These are phyloP conservation scores for Phasianus colchicus DNA, from an alignment of 2,113 vertebrate genomes.

Conservation along the genomic window DNA sequence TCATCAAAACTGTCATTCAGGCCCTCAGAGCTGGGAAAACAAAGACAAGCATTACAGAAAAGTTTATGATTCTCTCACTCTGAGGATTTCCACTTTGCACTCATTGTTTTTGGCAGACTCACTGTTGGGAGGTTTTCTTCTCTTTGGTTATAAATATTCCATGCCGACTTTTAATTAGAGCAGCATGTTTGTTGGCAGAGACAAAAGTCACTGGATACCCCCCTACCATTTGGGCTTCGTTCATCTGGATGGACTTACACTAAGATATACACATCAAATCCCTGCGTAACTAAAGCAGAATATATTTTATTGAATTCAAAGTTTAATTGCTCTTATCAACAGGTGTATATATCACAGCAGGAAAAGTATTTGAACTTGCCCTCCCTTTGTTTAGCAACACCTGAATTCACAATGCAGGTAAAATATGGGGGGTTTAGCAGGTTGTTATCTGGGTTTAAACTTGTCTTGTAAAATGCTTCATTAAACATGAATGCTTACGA, in stretches of 20 bases:
- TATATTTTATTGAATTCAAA: not conserved
- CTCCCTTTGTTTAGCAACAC: constrained; percentile 1
- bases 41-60: constrained; percentile 21
- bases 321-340: constrained; percentile 22
- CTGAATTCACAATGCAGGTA: constrained; percentile 1
- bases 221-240: not conserved
- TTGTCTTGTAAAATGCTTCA: not conserved
- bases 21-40: constrained; percentile 19
- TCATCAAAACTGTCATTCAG: not conserved
- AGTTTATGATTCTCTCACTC: constrained; percentile 30
- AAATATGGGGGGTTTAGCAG: not conserved
- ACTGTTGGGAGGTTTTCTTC: constrained; percentile 29
- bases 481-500: not conserved
- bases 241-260: constrained; percentile 34
- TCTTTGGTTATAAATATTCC: constrained; percentile 67
- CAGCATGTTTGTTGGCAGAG: constrained; percentile 47
- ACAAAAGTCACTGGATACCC: constrained; percentile 34
- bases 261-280: not conserved
- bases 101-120: constrained; percentile 52
- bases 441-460: not conserved
- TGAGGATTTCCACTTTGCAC: not conserved
- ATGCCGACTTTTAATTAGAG: constrained; percentile 71
- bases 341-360: not conserved
- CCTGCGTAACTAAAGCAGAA: not conserved
- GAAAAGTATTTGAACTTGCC: not conserved